Conservation (phyloP, 2,113 vertebrate species). For the Rhizomys pruinosus region DNA sequence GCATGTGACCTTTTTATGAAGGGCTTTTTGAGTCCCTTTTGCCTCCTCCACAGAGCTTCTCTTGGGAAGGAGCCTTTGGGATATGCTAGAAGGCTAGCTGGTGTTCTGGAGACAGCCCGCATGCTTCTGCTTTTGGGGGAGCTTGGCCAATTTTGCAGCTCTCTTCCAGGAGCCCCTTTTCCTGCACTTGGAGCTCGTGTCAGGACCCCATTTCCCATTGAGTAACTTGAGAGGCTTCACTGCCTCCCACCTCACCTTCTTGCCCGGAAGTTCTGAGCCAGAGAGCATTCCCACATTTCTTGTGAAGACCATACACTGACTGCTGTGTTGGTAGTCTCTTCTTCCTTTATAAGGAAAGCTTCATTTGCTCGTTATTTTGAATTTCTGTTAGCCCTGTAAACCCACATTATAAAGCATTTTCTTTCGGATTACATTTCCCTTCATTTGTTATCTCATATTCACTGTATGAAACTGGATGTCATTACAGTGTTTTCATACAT, state of each 20-base stretch:
- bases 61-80: not conserved
- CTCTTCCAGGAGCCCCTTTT: not conserved
- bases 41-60: not conserved
- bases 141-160: not conserved
- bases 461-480: too few species aligned
- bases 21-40: not conserved
- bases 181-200: not conserved
- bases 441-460: not conserved
- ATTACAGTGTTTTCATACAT: not conserved
- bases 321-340: not conserved
- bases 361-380: not conserved
- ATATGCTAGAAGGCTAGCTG: not conserved
- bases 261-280: not conserved
- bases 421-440: not conserved
- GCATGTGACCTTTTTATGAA: not conserved
- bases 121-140: too few species aligned
- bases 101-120: not conserved
- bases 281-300: not conserved
- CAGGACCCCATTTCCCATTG: conserved; percentile 28
- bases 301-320: not conserved
- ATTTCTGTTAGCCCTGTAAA: not conserved
- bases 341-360: not conserved
- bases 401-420: not conserved
- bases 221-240: not conserved
- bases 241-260: not conserved